Evolutionary conservation across 2,888 invertebrate genomes (phyloP).

Genomic region (Pseudanteris insignis): DNA sequence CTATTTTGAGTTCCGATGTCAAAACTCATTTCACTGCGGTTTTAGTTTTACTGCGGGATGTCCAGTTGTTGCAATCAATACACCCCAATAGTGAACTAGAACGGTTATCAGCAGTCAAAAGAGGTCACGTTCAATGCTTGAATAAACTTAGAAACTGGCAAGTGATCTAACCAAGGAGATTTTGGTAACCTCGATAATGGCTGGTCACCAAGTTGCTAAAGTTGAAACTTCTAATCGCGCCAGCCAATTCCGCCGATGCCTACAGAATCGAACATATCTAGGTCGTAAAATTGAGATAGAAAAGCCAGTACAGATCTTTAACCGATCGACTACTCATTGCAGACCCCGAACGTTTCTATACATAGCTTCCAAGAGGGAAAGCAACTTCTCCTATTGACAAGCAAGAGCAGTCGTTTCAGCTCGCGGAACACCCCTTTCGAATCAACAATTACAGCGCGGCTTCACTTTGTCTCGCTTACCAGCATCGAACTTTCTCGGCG

Average conservation of each 20-base stretch:
- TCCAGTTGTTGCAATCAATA: no score
- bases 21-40: no score
- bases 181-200: slow-evolving; percentile 35
- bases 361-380: slow-evolving; percentile 21
- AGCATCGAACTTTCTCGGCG: not conserved
- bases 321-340: no score
- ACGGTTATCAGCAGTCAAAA: slow-evolving; percentile 9
- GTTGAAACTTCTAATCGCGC: slow-evolving; percentile 48
- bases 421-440: slow-evolving; percentile 21
- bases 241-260: slow-evolving; percentile 14
- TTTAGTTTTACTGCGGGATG: no score
- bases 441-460: slow-evolving; percentile 21
- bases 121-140: slow-evolving; percentile 16
- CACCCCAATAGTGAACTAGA: not conserved
- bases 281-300: slow-evolving; percentile 9
- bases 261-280: slow-evolving; percentile 48
- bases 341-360: slow-evolving; percentile 16
- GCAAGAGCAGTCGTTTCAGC: slow-evolving; percentile 20
- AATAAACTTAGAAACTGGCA: slow-evolving; percentile 26
- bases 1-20: no score
- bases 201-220: slow-evolving; percentile 41
- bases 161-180: slow-evolving; percentile 23
- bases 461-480: not conserved
- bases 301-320: no score
- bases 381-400: slow-evolving; percentile 45